These are phyloP conservation scores for Leptopilina drosophilae DNA, from an alignment of 2,888 invertebrate genomes.

Conservation along the genomic window DNA sequence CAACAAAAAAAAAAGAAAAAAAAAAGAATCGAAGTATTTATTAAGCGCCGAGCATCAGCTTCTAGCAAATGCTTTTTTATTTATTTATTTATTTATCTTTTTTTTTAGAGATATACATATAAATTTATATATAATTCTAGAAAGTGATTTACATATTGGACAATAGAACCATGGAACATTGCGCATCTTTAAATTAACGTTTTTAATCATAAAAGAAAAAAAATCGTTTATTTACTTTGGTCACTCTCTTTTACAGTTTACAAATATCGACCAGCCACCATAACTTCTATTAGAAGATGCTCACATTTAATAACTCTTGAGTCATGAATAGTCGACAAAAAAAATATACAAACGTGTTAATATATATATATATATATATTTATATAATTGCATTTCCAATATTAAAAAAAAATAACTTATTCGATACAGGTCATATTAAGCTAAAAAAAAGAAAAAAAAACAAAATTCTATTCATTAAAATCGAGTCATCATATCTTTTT, in stretches of 20 bases:
- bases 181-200: slow-evolving; percentile 52
- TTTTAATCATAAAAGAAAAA: slow-evolving; percentile 46
- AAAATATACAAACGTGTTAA: slow-evolving; percentile 59
- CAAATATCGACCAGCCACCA: slow-evolving; percentile 52
- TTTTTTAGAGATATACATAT: too few relatives aligned
- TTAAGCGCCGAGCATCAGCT: slow-evolving; percentile 20
- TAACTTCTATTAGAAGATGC: slow-evolving; percentile 51
- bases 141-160: slow-evolving; percentile 40
- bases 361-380: not conserved
- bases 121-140: slow-evolving; percentile 8
- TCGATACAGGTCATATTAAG: slow-evolving; percentile 31
- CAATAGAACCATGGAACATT: slow-evolving; percentile 36
- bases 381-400: slow-evolving; percentile 24
- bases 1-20: slow-evolving; percentile 21
- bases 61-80: slow-evolving; percentile 30
- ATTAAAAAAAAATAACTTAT: slow-evolving; percentile 32
- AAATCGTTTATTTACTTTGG: slow-evolving; percentile 64
- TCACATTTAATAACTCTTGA: slow-evolving; percentile 36
- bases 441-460: slow-evolving; percentile 8
- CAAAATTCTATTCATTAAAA: slow-evolving; percentile 31
- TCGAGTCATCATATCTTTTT: slow-evolving; percentile 11
- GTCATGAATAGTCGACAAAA: slow-evolving; percentile 50
- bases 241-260: slow-evolving; percentile 67
- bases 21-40: slow-evolving; percentile 20
- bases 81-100: too few relatives aligned